phyloP scores from a whole-genome alignment of 23 tunicate species.

The Oikopleura albicans region DNA sequence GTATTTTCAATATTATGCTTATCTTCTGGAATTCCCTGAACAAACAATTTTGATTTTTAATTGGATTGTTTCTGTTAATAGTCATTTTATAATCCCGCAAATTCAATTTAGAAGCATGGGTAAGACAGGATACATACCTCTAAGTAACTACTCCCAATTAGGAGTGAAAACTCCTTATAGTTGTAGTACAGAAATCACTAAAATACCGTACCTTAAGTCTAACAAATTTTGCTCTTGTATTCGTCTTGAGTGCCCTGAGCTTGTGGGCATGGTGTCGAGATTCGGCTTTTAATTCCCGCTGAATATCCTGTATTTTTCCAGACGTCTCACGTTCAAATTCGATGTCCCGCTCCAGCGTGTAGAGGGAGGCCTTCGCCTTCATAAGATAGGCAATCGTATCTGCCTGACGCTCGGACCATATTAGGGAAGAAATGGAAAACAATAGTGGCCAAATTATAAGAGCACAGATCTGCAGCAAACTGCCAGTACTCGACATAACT shows the following conservation, averaged over 20 bases:
- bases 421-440: not conserved
- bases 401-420: not conserved
- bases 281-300: not conserved
- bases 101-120: too few relatives aligned
- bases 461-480: not conserved
- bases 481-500: too few relatives aligned
- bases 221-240: not conserved
- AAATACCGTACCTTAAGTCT: too few relatives aligned
- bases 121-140: too few relatives aligned
- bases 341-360: not conserved
- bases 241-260: not conserved
- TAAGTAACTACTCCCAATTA: too few relatives aligned
- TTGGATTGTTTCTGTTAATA: too few relatives aligned
- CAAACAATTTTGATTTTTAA: too few relatives aligned
- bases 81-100: too few relatives aligned
- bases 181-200: too few relatives aligned
- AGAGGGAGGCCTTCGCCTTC: not conserved
- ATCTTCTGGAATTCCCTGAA: slow-evolving; percentile 10
- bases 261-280: not conserved
- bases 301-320: not conserved
- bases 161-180: too few relatives aligned
- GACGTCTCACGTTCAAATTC: not conserved
- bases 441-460: not conserved
- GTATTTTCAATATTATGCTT: not conserved
- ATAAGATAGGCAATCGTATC: not conserved